Percentiles rank a stretch among this genome's conserved stretches.
phyloP scores from a whole-genome alignment of 2,113 vertebrate species.

The Galeopterus variegatus region DNA sequence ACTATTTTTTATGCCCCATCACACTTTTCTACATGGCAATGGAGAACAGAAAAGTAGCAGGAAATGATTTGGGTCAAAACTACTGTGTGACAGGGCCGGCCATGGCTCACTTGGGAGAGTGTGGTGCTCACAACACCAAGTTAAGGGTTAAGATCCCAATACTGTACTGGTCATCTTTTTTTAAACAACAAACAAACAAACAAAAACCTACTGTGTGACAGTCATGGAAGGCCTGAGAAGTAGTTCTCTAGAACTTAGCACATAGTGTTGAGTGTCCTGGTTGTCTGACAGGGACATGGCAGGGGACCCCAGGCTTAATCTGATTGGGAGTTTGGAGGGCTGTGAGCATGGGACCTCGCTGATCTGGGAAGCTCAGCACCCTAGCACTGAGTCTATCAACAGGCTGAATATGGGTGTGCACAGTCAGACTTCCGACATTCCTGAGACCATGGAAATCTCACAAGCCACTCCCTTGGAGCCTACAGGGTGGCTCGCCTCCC shows the following conservation, averaged over 20 bases:
- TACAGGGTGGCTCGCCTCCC: background rate
- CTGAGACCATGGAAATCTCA: background rate
- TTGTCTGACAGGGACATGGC: background rate
- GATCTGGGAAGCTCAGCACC: background rate
- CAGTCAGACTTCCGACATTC: background rate
- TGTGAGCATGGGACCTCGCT: background rate
- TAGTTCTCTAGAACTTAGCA: background rate
- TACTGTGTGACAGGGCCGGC: slow-evolving; percentile 21
- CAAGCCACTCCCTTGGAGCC: background rate
- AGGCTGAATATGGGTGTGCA: rapidly evolving
- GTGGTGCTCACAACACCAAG: no score
- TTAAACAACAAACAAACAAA: no score
- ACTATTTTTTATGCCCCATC: slow-evolving; percentile 70
- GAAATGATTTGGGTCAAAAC: slow-evolving; percentile 66
- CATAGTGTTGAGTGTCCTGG: background rate
- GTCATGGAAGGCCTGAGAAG: background rate
- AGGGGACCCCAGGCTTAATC: background rate
- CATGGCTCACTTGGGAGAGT: no score
- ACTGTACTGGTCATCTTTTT: no score
- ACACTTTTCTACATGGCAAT: slow-evolving; percentile 67
- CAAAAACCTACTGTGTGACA: slow-evolving; percentile 52
- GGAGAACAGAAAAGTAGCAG: slow-evolving; percentile 77
- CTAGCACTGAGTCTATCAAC: no score
- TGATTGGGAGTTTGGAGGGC: background rate
- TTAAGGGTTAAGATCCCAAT: no score